phyloP scores from a whole-genome alignment of 2,888 invertebrate species.

The Apomyelois bistriatella region DNA sequence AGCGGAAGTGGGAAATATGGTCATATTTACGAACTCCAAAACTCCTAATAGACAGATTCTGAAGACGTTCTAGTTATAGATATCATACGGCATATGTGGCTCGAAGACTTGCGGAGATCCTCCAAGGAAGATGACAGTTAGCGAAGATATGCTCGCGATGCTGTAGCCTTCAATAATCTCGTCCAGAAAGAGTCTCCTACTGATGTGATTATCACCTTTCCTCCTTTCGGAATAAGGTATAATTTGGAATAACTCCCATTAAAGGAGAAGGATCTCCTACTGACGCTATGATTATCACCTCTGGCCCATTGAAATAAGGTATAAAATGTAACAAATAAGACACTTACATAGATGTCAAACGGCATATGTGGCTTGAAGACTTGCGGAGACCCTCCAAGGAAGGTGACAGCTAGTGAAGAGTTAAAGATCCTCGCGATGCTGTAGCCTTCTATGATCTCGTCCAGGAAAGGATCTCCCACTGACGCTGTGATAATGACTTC shows the following conservation, averaged over 20 bases:
- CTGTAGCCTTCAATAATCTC: slow-evolving; percentile 93
- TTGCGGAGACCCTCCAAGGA: slow-evolving; percentile 94
- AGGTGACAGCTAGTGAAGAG: slow-evolving; percentile 89
- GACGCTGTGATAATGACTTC: slow-evolving; percentile 91
- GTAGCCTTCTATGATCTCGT: slow-evolving; percentile 92
- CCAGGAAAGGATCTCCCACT: slow-evolving; percentile 92
- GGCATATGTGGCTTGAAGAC: slow-evolving; percentile 98
- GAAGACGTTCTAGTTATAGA: too few species aligned
- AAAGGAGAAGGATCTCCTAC: too few species aligned
- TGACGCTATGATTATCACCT: too few species aligned
- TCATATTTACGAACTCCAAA: too few species aligned
- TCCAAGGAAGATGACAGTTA: slow-evolving; percentile 91
- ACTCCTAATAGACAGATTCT: too few species aligned
- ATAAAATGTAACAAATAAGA: too few species aligned
- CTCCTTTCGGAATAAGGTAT: slow-evolving; percentile 91
- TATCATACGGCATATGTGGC: slow-evolving; percentile 94
- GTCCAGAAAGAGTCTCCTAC: slow-evolving; percentile 93
- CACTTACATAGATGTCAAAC: slow-evolving; percentile 88
- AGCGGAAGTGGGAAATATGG: too few species aligned
- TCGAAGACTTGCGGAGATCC: slow-evolving; percentile 96
- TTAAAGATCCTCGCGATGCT: slow-evolving; percentile 93
- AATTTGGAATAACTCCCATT: slow-evolving; percentile 57
- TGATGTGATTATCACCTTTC: slow-evolving; percentile 90
- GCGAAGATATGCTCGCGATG: slow-evolving; percentile 90
- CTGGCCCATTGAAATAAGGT: too few species aligned